Percentiles rank a stretch among this genome's conserved stretches.
These are phyloP conservation scores for Balearica regulorum DNA, from an alignment of 2,797 vertebrate genomes.

Conservation along the genomic window DNA sequence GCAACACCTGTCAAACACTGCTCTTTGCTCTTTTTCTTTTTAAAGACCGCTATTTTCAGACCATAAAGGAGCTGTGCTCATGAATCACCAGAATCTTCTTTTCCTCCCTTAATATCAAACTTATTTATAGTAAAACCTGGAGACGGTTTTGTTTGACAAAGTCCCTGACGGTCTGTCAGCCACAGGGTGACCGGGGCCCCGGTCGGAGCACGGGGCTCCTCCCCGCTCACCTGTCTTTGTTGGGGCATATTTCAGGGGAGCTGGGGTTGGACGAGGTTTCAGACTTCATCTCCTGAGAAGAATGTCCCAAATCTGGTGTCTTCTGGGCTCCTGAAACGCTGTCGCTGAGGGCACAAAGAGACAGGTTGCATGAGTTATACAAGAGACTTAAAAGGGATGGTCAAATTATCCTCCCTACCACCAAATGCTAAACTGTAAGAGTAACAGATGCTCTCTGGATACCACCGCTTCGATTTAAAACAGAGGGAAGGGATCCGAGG, in stretches of 20 bases:
- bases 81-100: background rate
- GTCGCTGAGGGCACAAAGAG: conserved; percentile 62
- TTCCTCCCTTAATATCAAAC: background rate
- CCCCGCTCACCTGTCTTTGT: conserved; percentile 87
- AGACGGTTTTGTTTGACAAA: background rate
- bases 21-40: background rate
- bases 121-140: background rate
- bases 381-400: background rate
- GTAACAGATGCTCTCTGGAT: background rate
- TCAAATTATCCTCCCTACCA: background rate
- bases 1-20: background rate
- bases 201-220: background rate
- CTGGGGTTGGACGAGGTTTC: conserved; percentile 95
- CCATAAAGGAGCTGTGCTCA: background rate
- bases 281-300: conserved; percentile 88
- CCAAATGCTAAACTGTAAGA: background rate
- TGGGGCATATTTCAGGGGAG: conserved; percentile 94
- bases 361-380: accelerated
- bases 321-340: conserved; percentile 82
- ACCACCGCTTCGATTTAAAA: background rate
- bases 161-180: background rate
- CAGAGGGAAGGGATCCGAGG: background rate
- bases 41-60: background rate
- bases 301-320: conserved; percentile 80
- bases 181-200: background rate